phyloP scores from a whole-genome alignment of 2,888 invertebrate species.

The Chironomus riparius region DNA sequence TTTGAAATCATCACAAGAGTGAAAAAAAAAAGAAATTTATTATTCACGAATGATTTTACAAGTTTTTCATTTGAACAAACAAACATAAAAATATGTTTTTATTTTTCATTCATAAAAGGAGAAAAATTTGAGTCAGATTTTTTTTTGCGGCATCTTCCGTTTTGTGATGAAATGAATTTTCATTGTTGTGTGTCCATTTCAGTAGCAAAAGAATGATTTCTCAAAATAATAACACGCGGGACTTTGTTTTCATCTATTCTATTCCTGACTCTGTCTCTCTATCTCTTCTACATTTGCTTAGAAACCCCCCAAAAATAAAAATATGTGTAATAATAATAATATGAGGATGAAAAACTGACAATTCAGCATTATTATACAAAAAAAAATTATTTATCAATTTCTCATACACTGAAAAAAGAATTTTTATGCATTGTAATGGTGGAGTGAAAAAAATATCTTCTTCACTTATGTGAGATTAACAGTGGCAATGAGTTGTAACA shows the following conservation, averaged over 20 bases:
- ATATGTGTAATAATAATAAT: not conserved
- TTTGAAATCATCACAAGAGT: constrained; percentile 20
- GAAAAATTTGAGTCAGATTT: not conserved
- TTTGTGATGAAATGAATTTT: constrained; percentile 10
- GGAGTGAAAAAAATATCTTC: not conserved
- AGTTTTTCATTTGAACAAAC: constrained; percentile 25
- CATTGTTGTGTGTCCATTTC: constrained; percentile 14
- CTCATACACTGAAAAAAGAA: not conserved
- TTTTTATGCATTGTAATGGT: not conserved
- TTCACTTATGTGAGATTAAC: not conserved
- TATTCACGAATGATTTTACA: constrained; percentile 19
- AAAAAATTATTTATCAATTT: constrained; percentile 17
- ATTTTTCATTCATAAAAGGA: not conserved
- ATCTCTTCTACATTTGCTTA: too few species aligned
- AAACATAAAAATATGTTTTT: constrained; percentile 23
- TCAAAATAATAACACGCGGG: not conserved
- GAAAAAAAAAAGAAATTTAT: constrained; percentile 5
- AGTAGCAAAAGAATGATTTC: not conserved
- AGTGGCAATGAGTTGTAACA: not conserved
- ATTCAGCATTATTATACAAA: constrained; percentile 14
- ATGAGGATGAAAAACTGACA: not conserved
- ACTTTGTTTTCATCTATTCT: not conserved
- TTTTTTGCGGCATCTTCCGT: not conserved
- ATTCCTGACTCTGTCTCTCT: too few species aligned
- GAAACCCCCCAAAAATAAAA: too few species aligned